Evolutionary conservation across 2,113 vertebrate species (phyloP), one percentile per base, ranked within the genome.

Genomic region (Rhinolophus ferrumequinum): DNA sequence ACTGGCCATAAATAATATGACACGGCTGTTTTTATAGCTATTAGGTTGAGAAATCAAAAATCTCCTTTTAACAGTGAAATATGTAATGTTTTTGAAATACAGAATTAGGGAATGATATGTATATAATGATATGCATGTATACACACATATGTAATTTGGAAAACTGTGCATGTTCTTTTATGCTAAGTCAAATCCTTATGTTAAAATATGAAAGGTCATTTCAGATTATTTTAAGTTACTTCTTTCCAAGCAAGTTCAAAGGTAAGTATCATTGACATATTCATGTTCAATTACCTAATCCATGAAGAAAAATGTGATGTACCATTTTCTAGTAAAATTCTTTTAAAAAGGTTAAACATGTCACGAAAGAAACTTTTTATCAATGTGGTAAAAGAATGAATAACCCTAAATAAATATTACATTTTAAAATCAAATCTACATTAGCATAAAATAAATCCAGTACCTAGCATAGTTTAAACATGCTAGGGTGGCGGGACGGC

Each of bases 391-490:
- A 76, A 35, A 76, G 7, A 69, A 66, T 66, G 83, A 88, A 82
- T 72, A 83, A 75, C 11, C 13, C 11, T 80, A 73, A 94, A 95
- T 33, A 93, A 66, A 30, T 28, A 12, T 44, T 69, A 87, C 13
- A 85, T 85, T 95, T 96, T 50, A 95, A 98, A 97, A 93, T 30
- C 1, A 97, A 90, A n/a, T 70, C 66, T 38, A 76, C 22, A 10
- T 89, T 66, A 22, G 0, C 28, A 92, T 77, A 73, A 85, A 79
- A 54, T 24, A 67, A 96, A 58, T 95, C 50, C 69, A 96, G 30
- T 82, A 44, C 62, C 15, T 83, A 79, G 24, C 82, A 56, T 21
- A 52, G 28, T 81, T 89, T 86, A 95, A 97, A 94, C 62, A 76
- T 88, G 5, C 2, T 38, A 70, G 41, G 41, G 41, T 44, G 41